Conservation (phyloP, 1,140 invertebrate species). For the Ladona fulva region DNA sequence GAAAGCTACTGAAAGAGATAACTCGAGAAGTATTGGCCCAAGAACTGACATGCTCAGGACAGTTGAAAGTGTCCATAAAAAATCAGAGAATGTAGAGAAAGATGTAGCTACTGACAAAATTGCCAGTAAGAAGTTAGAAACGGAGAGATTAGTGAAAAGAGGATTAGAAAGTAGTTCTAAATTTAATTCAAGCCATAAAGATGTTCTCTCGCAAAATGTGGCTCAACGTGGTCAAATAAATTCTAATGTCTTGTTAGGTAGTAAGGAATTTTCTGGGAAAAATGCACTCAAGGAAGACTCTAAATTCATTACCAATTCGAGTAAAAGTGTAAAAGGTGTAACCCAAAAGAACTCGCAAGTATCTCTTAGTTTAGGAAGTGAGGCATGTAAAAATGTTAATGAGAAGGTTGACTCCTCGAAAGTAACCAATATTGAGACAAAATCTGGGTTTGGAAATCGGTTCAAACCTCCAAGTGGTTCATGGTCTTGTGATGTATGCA, state of each 20-base stretch:
- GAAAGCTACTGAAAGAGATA: neutral
- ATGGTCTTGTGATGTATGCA: slow-evolving; percentile 54
- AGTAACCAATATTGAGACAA: too few relatives aligned
- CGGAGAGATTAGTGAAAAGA: neutral
- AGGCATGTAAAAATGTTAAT: neutral
- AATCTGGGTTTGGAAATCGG: slow-evolving; percentile 34
- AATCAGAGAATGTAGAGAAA: neutral
- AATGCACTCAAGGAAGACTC: neutral
- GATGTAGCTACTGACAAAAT: neutral
- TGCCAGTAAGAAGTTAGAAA: neutral
- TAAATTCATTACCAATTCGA: neutral
- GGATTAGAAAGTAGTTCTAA: neutral
- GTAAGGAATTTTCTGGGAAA: neutral
- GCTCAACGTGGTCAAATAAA: neutral
- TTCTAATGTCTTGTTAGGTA: neutral
- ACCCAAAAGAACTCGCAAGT: neutral
- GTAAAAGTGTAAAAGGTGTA: neutral
- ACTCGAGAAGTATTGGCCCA: neutral
- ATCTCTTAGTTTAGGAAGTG: neutral
- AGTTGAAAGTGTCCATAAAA: neutral
- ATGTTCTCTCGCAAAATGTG: too few relatives aligned
- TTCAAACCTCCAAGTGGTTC: slow-evolving; percentile 39
- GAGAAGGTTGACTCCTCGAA: too few relatives aligned
- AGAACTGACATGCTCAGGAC: neutral
- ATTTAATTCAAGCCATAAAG: too few relatives aligned